phyloP scores from a whole-genome alignment of 1,140 invertebrate species.

The Trinorchestia longiramus region DNA sequence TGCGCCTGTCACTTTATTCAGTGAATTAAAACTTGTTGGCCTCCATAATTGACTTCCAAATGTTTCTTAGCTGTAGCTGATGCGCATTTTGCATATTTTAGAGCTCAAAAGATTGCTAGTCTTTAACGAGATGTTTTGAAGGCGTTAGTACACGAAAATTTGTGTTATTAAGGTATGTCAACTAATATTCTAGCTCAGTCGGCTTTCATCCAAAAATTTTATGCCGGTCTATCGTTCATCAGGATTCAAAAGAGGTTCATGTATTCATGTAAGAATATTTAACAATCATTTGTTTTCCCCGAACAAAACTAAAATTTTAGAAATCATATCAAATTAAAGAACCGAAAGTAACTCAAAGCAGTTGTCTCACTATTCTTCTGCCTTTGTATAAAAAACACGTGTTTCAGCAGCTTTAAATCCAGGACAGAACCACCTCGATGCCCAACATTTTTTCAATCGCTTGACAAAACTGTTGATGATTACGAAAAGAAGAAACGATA shows the following conservation, averaged over 20 bases:
- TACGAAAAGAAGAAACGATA: too few relatives aligned
- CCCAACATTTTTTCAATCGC: too few relatives aligned
- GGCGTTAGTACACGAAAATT: neutral
- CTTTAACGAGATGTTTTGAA: neutral
- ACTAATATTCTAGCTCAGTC: neutral
- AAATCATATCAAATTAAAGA: too few relatives aligned
- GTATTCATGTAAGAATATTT: neutral
- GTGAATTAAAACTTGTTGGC: conserved; percentile 45
- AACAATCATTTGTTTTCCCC: neutral
- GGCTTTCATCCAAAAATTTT: neutral
- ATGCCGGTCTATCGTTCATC: neutral
- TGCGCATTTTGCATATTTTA: neutral
- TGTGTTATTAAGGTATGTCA: neutral
- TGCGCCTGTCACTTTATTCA: neutral
- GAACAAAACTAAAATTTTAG: neutral
- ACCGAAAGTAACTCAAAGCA: too few relatives aligned
- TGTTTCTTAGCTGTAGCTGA: neutral
- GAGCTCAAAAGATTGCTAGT: neutral
- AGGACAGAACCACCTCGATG: too few relatives aligned
- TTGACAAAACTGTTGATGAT: too few relatives aligned
- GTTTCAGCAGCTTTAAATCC: too few relatives aligned
- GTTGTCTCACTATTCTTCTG: too few relatives aligned
- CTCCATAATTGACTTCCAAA: conserved; percentile 32
- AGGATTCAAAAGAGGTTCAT: neutral
- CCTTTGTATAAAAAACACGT: too few relatives aligned